Conservation (phyloP, 2,113 vertebrate genomes). For the Bothrops jararaca region DNA sequence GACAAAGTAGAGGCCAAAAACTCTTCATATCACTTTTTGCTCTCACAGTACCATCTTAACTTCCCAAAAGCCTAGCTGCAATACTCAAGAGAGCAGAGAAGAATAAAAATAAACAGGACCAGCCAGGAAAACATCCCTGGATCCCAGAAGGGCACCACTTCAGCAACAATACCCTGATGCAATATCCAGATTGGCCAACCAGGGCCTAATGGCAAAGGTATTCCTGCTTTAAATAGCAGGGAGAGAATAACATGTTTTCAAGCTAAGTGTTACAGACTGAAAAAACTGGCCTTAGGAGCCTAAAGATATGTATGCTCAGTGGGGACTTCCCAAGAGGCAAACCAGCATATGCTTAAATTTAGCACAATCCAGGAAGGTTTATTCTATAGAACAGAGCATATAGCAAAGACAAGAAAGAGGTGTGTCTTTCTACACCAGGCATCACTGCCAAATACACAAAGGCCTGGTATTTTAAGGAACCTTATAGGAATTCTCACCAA, state of each 20-base stretch:
- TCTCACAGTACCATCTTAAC: neutral
- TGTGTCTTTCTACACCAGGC: neutral
- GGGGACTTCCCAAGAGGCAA: neutral
- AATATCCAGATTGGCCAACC: constrained; percentile 38
- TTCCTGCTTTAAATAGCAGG: constrained; percentile 30
- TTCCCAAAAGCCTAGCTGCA: constrained; percentile 11
- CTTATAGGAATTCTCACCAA: neutral
- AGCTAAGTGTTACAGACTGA: constrained; percentile 7
- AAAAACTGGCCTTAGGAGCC: neutral
- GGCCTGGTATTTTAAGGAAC: neutral
- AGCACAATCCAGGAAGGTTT: neutral
- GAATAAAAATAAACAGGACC: constrained; percentile 64
- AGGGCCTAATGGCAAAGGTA: neutral
- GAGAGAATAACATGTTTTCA: constrained; percentile 18
- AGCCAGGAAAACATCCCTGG: constrained; percentile 57
- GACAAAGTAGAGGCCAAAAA: neutral
- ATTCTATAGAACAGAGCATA: neutral
- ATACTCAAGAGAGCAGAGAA: constrained; percentile 48
- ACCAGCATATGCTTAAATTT: accelerated
- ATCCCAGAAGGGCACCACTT: constrained; percentile 8
- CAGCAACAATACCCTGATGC: constrained; percentile 63
- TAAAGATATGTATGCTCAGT: neutral
- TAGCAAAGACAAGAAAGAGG: neutral
- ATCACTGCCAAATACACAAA: neutral
- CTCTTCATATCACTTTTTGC: neutral